These are phyloP conservation scores for Catocala fraxini DNA, from an alignment of 2,888 invertebrate species.

Conservation along the genomic window DNA sequence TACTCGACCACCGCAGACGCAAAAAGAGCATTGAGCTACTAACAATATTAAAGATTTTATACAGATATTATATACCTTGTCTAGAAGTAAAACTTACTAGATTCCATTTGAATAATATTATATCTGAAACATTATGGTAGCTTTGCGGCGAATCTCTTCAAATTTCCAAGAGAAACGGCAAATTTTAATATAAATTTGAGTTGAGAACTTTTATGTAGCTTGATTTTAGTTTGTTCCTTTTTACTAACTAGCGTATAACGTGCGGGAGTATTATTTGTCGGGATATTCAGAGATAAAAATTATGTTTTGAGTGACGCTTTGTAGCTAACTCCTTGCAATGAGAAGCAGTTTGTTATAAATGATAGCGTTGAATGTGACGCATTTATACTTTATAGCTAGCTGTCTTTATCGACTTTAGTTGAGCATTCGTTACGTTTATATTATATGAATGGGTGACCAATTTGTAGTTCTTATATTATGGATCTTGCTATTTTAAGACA, in stretches of 20 bases:
- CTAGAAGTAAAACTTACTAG: neutral
- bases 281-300: slow-evolving; percentile 5
- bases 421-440: too few species aligned
- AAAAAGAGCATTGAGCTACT: neutral
- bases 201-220: slow-evolving; percentile 30
- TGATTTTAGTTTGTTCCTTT: slow-evolving; percentile 15
- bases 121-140: neutral
- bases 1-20: neutral
- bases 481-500: too few species aligned
- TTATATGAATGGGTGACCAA: too few species aligned
- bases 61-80: too few species aligned
- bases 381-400: too few species aligned
- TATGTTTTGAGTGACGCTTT: slow-evolving; percentile 10
- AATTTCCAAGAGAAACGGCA: slow-evolving; percentile 23
- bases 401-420: too few species aligned
- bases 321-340: neutral
- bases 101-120: neutral
- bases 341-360: too few species aligned
- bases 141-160: neutral
- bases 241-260: slow-evolving; percentile 21
- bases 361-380: too few species aligned
- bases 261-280: slow-evolving; percentile 8
- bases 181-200: slow-evolving; percentile 40
- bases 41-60: too few species aligned
- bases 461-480: too few species aligned